Evolutionary conservation across 2,797 vertebrate species (phyloP).

Genomic region (Anableps anableps): DNA sequence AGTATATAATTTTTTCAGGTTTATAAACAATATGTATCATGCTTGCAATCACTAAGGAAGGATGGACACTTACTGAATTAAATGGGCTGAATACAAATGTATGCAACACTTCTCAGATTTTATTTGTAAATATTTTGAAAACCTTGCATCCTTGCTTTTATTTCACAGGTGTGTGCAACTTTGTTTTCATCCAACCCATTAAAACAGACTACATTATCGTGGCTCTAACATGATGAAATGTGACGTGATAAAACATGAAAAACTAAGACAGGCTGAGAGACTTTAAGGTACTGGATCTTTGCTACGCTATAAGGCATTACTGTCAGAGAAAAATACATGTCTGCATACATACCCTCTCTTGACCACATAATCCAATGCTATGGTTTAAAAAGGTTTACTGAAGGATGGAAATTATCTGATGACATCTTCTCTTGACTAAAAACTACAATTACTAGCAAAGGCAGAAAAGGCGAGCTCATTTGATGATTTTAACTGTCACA

Average conservation of each 20-base stretch:
- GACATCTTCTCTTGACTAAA: constrained; percentile 6
- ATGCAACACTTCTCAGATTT: neutral
- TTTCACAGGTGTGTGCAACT: neutral
- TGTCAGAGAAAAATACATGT: neutral
- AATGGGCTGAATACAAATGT: neutral
- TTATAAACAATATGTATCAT: neutral
- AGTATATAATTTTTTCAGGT: neutral
- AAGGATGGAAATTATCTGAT: neutral
- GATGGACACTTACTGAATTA: neutral
- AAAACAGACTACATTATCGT: neutral
- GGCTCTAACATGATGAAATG: neutral
- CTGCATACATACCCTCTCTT: neutral
- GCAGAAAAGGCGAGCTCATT: neutral
- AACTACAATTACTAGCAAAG: neutral
- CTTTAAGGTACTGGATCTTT: neutral
- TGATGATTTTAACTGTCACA: neutral
- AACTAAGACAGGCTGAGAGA: neutral
- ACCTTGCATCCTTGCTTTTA: neutral
- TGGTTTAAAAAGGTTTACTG: neutral
- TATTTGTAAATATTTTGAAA: neutral
- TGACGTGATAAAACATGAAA: neutral
- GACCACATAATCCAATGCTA: neutral
- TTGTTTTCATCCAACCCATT: neutral
- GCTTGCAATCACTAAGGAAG: neutral
- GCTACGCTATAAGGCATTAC: neutral